Conservation (phyloP, 2,888 invertebrate genomes). For the Boloria euphrosyne region DNA sequence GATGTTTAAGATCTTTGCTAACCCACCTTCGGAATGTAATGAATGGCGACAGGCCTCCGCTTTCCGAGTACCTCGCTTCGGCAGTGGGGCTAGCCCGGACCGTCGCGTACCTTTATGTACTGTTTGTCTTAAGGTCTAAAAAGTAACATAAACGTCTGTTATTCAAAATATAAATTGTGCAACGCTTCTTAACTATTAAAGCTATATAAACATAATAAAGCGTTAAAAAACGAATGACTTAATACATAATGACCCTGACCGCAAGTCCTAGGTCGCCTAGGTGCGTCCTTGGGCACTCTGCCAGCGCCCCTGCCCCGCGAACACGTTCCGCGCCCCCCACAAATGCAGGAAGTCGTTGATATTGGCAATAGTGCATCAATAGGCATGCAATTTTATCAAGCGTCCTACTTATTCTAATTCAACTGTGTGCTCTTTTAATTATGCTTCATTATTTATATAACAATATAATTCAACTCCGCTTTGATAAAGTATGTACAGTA, state of each 20-base stretch:
- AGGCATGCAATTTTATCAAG: slow-evolving; percentile 51
- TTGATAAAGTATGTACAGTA: too few species aligned
- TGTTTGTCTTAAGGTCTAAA: neutral
- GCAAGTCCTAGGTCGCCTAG: slow-evolving; percentile 67
- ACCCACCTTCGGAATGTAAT: slow-evolving; percentile 41
- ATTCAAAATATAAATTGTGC: neutral
- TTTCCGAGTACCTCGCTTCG: slow-evolving; percentile 33
- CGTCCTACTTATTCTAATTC: slow-evolving; percentile 41
- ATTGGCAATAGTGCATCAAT: slow-evolving; percentile 55
- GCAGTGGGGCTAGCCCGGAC: slow-evolving; percentile 27
- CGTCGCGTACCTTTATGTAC: slow-evolving; percentile 31
- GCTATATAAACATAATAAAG: neutral
- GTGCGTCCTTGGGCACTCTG: slow-evolving; percentile 69
- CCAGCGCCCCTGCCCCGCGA: slow-evolving; percentile 51
- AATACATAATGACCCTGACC: slow-evolving; percentile 66
- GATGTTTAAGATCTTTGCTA: slow-evolving; percentile 38
- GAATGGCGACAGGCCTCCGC: slow-evolving; percentile 38
- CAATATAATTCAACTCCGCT: neutral
- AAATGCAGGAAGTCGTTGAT: slow-evolving; percentile 62
- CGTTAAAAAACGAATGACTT: slow-evolving; percentile 4
- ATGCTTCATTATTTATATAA: slow-evolving; percentile 4
- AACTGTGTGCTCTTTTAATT: slow-evolving; percentile 26
- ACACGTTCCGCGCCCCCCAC: slow-evolving; percentile 41
- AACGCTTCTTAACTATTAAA: too few species aligned
- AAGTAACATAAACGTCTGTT: neutral